Evolutionary conservation across 2,888 invertebrate species (phyloP), one percentile per base, ranked within the genome.

Genomic region (Steinernema scapterisci): DNA sequence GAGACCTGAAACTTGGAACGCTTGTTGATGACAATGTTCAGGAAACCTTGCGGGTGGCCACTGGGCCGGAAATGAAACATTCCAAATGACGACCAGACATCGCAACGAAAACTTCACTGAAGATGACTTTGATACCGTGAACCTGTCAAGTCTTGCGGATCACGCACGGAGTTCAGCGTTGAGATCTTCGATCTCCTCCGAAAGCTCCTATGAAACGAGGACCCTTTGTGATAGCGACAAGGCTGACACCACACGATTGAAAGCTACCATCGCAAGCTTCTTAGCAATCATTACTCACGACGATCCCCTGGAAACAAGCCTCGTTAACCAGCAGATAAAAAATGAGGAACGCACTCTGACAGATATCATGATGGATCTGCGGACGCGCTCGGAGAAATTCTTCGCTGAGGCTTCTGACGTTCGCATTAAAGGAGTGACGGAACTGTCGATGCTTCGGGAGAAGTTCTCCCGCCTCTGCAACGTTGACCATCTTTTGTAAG

Each of bases 41-140:
- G 63, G 63, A 5, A 63, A 63, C 16, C 63, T 63, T 27, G 63
- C 63, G 21, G 63, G 63, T 38, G 63, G 63, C 19, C 63, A 63
- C 9, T 63, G 63, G 63, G 63, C 63, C 31, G 27, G 63, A 1
- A 63, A 9, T n/a, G 63, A 63, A 31, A 63, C 63, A 27, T 63
- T 63, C 63, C 63, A 63, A 31, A 63, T 63, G 63, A 63, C 63
- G 27, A 25, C 25, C 6, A 25, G 63, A 27, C 27, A 63, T 38
- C 63, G 63, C 7, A 25, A 63, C 7, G 63, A 63, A 13, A 25
- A 31, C 16, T 25, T 63, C 19, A 31, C 27, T 16, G 63, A 63
- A 9, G 63, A 63, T 6, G 63, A 63, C 16, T 63, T 63, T 16
- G 63, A 63, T 27, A 63, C 27, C 3, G 63, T 63, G 38, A 63